Evolutionary conservation across 2,888 invertebrate species (phyloP).

Genomic region (Andrena praecox): DNA sequence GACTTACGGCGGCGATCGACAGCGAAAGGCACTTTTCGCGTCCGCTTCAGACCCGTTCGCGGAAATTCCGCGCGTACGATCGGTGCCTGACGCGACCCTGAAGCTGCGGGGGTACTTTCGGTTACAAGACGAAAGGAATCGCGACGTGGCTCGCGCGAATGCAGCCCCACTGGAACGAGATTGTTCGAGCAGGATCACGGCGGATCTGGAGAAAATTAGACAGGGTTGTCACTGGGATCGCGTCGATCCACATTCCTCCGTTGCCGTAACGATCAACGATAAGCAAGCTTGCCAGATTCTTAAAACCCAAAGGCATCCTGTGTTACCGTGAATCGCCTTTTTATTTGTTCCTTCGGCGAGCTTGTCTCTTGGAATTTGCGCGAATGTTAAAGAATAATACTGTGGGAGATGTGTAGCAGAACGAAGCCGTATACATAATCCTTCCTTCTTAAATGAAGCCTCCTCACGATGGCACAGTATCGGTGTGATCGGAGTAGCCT

Average conservation of each 20-base stretch:
- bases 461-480: no score
- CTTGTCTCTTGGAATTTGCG: neutral
- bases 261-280: neutral
- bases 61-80: slow-evolving; percentile 62
- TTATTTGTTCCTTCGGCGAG: neutral
- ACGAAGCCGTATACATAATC: no score
- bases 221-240: neutral
- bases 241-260: neutral
- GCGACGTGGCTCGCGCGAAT: neutral
- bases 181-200: neutral
- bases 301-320: neutral
- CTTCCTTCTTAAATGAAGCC: no score
- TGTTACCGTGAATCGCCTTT: neutral
- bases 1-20: slow-evolving; percentile 79
- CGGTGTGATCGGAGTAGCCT: no score
- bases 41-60: slow-evolving; percentile 46
- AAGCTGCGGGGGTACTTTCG: slow-evolving; percentile 13
- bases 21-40: slow-evolving; percentile 78
- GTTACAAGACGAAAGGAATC: neutral
- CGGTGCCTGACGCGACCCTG: slow-evolving; percentile 22
- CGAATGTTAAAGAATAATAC: neutral
- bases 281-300: neutral
- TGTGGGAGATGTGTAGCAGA: no score
- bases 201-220: slow-evolving; percentile 8
- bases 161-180: neutral